Percentiles rank a stretch among this genome's conserved stretches.
phyloP scores from a whole-genome alignment of 1,140 invertebrate genomes.

The Drosophila triauraria region DNA sequence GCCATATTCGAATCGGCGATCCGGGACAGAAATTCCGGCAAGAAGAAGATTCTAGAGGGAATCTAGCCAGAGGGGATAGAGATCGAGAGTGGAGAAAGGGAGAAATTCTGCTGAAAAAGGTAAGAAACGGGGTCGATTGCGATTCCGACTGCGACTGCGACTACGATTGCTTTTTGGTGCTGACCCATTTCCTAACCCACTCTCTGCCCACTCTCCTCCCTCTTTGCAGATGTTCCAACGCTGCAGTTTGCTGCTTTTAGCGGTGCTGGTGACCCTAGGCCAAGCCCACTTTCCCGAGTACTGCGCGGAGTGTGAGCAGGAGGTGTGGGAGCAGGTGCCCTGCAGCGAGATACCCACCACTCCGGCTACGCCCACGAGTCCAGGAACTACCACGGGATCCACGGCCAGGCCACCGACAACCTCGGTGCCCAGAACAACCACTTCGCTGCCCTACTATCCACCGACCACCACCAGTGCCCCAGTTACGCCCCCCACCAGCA shows the following conservation, averaged over 20 bases:
- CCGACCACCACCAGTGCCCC: constrained; percentile 1
- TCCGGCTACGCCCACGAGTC: background rate
- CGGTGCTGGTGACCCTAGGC: constrained; percentile 34
- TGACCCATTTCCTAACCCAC: constrained; percentile 27
- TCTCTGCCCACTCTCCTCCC: background rate
- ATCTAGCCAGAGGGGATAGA: constrained; percentile 8
- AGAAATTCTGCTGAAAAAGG: constrained; percentile 72
- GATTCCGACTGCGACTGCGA: background rate
- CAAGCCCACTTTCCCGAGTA: constrained; percentile 67
- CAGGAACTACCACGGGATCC: background rate
- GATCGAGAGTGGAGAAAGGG: constrained; percentile 3
- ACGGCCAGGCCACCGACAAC: constrained; percentile 27
- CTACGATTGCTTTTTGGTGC: background rate
- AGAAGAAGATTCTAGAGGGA: constrained; percentile 1
- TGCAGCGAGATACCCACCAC: constrained; percentile 69
- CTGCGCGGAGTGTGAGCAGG: constrained; percentile 77
- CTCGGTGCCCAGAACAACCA: background rate
- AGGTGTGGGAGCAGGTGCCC: constrained; percentile 81
- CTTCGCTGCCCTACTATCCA: background rate
- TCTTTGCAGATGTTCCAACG: constrained; percentile 63
- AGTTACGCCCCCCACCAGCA: background rate
- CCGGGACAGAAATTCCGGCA: constrained; percentile 29
- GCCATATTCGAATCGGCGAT: constrained; percentile 10
- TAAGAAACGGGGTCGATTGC: constrained; percentile 35
- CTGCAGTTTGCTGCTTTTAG: constrained; percentile 43